Conservation (phyloP, 2,797 vertebrate genomes). For the Syndactyla subalaris region DNA sequence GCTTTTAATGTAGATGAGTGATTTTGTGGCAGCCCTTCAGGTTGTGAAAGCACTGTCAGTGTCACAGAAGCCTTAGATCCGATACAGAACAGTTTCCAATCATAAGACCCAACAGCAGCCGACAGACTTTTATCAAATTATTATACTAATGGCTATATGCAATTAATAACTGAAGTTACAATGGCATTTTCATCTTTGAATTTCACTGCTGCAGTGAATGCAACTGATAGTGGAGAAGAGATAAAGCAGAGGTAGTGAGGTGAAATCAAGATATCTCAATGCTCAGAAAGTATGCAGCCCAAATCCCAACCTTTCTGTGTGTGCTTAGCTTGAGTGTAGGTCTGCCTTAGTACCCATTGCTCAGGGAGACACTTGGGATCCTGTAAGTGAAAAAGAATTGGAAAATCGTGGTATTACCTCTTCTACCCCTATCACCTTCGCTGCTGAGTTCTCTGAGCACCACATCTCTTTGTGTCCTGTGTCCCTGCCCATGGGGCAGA, state of each 20-base stretch:
- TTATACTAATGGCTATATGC: fast-evolving
- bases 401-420: neutral
- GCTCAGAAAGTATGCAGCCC: neutral
- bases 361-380: neutral
- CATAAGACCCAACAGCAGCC: neutral
- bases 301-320: neutral
- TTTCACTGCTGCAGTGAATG: neutral
- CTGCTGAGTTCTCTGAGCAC: neutral
- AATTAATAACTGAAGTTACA: neutral
- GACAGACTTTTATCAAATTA: neutral
- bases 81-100: neutral
- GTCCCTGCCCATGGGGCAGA: neutral
- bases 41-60: neutral
- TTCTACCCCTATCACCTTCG: neutral
- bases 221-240: neutral
- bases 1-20: neutral
- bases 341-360: neutral
- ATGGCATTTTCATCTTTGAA: neutral
- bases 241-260: neutral
- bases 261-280: neutral
- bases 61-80: neutral
- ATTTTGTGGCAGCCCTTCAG: neutral
- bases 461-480: neutral
- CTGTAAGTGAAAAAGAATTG: neutral
- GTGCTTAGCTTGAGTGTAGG: neutral